Evolutionary conservation across 2,888 invertebrate genomes (phyloP).

Genomic region (Thalpophila matura): DNA sequence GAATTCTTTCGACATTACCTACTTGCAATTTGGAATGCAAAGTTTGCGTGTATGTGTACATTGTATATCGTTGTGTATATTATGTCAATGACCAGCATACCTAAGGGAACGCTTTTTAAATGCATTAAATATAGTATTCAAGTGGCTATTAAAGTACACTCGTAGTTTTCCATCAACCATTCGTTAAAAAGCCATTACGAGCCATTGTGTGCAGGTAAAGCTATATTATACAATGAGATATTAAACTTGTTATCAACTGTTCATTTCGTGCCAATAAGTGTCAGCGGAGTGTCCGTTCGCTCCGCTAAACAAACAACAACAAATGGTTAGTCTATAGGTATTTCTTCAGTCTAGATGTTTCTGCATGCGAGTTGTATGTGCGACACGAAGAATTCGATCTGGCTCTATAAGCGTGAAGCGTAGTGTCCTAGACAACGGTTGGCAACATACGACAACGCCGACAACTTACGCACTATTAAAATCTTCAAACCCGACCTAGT

Average conservation of each 20-base stretch:
- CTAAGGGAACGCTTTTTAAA: too few species aligned
- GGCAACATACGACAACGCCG: constrained; percentile 53
- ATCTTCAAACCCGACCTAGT: constrained; percentile 55
- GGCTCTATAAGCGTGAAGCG: constrained; percentile 24
- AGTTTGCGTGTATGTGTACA: too few species aligned
- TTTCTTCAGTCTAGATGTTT: constrained; percentile 15
- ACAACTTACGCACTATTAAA: constrained; percentile 57
- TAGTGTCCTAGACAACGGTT: constrained; percentile 42
- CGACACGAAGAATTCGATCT: constrained; percentile 36
- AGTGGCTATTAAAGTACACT: neutral
- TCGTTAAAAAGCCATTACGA: neutral
- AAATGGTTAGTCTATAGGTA: constrained; percentile 6
- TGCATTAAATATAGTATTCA: too few species aligned
- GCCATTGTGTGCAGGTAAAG: neutral
- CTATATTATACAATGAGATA: constrained; percentile 6
- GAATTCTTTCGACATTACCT: too few species aligned
- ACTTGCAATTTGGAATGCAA: too few species aligned
- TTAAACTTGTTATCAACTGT: constrained; percentile 34
- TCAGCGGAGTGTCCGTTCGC: constrained; percentile 15
- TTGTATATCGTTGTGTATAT: too few species aligned
- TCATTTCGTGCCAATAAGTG: constrained; percentile 39
- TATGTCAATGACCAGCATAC: too few species aligned
- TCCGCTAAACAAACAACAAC: constrained; percentile 6
- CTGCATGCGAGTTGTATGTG: constrained; percentile 13
- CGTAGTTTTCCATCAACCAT: neutral